A percentile compares a stretch with the other conserved stretches of the same genome.
Conservation (phyloP, 2,113 vertebrate species). For the Gymnorhina tibicen region DNA sequence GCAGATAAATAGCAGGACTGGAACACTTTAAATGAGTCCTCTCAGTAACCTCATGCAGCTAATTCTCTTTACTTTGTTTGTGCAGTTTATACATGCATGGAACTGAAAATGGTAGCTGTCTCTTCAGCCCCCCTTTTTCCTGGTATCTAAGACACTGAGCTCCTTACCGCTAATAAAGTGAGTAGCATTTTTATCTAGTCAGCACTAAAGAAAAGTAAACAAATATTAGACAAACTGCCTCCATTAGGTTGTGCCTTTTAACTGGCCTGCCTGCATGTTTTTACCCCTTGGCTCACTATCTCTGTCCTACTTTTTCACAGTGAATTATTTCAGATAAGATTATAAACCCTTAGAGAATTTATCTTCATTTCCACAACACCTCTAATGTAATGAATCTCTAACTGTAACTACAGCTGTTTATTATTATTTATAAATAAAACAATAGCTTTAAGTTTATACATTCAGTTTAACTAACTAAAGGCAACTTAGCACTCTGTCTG, state of each 20-base stretch:
- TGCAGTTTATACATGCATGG: neutral
- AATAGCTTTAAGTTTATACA: neutral
- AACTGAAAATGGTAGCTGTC: neutral
- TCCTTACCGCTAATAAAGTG: neutral
- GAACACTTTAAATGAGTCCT: neutral
- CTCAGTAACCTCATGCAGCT: neutral
- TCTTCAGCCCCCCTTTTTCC: neutral
- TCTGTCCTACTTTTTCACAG: neutral
- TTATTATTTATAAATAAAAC: neutral
- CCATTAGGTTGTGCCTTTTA: neutral
- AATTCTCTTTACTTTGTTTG: neutral
- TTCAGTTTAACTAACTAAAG: neutral
- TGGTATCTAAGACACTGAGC: neutral
- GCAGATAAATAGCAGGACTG: neutral
- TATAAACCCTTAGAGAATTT: neutral
- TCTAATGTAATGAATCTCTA: neutral
- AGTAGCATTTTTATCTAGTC: neutral
- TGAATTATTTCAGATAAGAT: neutral
- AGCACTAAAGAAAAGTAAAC: neutral
- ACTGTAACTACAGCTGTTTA: neutral
- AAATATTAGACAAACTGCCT: neutral
- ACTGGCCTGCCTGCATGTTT: neutral
- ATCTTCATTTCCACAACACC: neutral
- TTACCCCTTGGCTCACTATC: neutral
- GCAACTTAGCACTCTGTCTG: neutral